Evolutionary conservation across 1,140 invertebrate species (phyloP).

Genomic region (Nebria ingens): DNA sequence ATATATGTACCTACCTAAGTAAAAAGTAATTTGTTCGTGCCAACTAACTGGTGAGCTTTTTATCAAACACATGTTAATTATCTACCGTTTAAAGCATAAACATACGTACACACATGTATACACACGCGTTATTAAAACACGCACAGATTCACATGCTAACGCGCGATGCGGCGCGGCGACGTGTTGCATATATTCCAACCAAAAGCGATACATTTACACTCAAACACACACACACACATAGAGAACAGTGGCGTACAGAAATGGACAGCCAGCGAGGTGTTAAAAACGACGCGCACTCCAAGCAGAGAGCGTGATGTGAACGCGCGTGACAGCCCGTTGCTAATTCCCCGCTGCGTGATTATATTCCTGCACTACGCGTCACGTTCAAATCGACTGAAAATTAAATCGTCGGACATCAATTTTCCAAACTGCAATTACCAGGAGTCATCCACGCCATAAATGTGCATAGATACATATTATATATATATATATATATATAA

Average conservation of each 20-base stretch:
- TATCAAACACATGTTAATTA: not conserved
- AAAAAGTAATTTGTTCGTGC: not conserved
- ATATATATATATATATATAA: not conserved
- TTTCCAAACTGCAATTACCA: slow-evolving; percentile 26
- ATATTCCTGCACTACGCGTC: slow-evolving; percentile 24
- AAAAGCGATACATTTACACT: not conserved
- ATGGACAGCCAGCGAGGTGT: not conserved
- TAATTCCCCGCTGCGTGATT: slow-evolving; percentile 15
- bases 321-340: not conserved
- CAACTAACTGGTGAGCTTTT: not conserved
- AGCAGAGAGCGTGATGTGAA: not conserved
- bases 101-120: not conserved
- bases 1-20: not conserved
- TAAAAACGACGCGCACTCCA: not conserved
- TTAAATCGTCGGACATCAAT: slow-evolving; percentile 29
- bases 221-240: not conserved
- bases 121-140: no score
- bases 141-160: no score
- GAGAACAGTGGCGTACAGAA: no score
- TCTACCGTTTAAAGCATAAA: not conserved
- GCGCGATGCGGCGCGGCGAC: no score
- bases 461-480: not conserved
- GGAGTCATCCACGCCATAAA: not conserved
- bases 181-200: no score
- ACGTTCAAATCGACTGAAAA: slow-evolving; percentile 29